Evolutionary conservation across 2,797 vertebrate genomes (phyloP), one percentile per base, ranked within the genome.

Genomic region (Acrossocheilus wenchowensis): DNA sequence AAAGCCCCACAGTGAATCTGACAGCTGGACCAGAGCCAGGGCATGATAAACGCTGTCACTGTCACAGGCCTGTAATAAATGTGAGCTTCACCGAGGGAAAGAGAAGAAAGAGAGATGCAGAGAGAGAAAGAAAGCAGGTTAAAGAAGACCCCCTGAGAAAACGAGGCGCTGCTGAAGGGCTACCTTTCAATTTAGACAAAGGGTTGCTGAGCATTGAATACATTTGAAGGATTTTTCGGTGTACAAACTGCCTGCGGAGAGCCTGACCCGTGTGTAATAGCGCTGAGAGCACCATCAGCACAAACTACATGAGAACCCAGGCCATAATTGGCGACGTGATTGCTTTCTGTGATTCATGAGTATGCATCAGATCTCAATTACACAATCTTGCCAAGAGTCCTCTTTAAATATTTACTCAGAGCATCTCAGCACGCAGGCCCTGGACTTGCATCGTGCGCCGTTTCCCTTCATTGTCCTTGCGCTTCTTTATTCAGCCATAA

Each of bases 1-100:
- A 80, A 72, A 45, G 82, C 84, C 69, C 34, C 71, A 66, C 81
- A 90, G 94, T 92, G 91, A 94, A 93, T 94, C 93, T 91, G 92
- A 93, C 91, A 93, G 89, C 91, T 95, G 93, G 92, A 93, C 91
- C 52, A 93, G 90, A 86, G 90, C 92, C 94, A 95, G 88, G 60
- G 87, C 85, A 84, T 90, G 93, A 95, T 89, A 94, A 92, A 86
- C 50, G 30, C 52, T 5, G 64, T 87, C 87, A 60, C 83, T 83
- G 87, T 86, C 87, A 82, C 80, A 88, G 72, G 66, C 87, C 73
- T 34, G 74, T 62, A 86, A 88, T 82, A 88, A 78, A 85, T 72
- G 73, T 64, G 54, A 78, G 80, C 75, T 54, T 64, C 78, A 75
- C 39, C 41, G 48, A 50, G 43, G 60, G 62, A 83, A 69, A 52